These are phyloP conservation scores for Periplaneta americana DNA, from an alignment of 1,140 invertebrate genomes.

Conservation along the genomic window DNA sequence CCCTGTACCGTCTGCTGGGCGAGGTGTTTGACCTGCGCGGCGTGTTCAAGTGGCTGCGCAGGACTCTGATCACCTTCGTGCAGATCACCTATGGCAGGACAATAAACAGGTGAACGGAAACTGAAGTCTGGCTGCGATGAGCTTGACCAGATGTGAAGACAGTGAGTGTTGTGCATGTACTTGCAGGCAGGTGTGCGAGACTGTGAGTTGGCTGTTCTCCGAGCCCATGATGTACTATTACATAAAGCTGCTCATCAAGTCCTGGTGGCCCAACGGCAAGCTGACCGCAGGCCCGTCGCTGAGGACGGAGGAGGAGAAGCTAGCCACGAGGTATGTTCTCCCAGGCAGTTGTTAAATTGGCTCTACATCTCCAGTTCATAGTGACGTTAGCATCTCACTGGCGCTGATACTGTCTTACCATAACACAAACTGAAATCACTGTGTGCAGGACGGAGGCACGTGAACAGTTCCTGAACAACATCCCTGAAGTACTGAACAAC, in stretches of 20 bases:
- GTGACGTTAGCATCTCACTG: no score
- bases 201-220: slow-evolving; percentile 78
- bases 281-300: slow-evolving; percentile 41
- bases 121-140: no score
- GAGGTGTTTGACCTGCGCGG: slow-evolving; percentile 87
- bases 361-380: no score
- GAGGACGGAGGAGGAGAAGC: slow-evolving; percentile 64
- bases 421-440: background rate
- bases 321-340: slow-evolving; percentile 35
- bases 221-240: slow-evolving; percentile 89
- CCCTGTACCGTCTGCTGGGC: slow-evolving; percentile 75
- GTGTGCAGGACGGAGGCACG: slow-evolving; percentile 48
- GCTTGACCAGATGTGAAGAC: no score
- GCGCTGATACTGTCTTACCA: no score
- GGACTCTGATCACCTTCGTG: slow-evolving; percentile 84
- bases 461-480: slow-evolving; percentile 61
- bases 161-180: background rate
- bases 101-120: slow-evolving; percentile 80
- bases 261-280: slow-evolving; percentile 82
- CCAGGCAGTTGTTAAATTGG: background rate
- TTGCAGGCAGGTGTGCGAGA: slow-evolving; percentile 79
- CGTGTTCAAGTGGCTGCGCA: slow-evolving; percentile 79
- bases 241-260: slow-evolving; percentile 72
- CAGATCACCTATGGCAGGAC: slow-evolving; percentile 88
- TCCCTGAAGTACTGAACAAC: slow-evolving; percentile 74